A percentile compares a stretch with the other conserved stretches of the same genome.
phyloP scores from a whole-genome alignment of 2,113 vertebrate genomes.

The Atrichornis clamosus region DNA sequence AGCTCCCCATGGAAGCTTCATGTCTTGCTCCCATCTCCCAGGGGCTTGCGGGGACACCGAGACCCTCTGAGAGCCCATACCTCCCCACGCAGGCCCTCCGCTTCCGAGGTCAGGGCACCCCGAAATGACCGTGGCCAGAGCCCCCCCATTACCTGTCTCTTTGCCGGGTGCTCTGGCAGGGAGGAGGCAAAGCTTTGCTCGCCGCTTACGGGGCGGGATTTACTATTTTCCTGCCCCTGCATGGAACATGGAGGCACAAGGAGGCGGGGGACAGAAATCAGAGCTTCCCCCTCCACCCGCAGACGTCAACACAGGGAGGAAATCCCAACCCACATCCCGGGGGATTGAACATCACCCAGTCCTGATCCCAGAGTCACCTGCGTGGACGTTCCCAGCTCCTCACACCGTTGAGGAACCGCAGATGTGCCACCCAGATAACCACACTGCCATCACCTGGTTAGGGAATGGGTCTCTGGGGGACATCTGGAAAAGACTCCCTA shows the following conservation, averaged over 20 bases:
- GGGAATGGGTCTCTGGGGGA: constrained; percentile 77
- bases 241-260: background rate
- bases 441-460: constrained; percentile 72
- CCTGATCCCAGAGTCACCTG: background rate
- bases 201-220: background rate
- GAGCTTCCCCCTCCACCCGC: background rate
- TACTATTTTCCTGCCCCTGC: background rate
- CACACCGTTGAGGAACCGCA: too few relatives aligned
- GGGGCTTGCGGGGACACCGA: background rate
- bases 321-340: background rate
- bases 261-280: background rate
- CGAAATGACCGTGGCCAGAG: accelerated
- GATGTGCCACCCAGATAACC: constrained; percentile 68
- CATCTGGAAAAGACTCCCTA: constrained; percentile 79
- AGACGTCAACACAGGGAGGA: background rate
- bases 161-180: accelerated
- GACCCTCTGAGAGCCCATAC: background rate
- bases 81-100: too few relatives aligned
- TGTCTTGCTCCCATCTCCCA: background rate
- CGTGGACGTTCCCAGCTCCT: background rate
- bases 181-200: background rate
- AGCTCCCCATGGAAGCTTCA: background rate
- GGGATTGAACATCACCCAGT: background rate
- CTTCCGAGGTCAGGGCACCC: background rate
- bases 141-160: background rate